Evolutionary conservation across 2,888 invertebrate species (phyloP).

Genomic region (Drosophila neotestacea): DNA sequence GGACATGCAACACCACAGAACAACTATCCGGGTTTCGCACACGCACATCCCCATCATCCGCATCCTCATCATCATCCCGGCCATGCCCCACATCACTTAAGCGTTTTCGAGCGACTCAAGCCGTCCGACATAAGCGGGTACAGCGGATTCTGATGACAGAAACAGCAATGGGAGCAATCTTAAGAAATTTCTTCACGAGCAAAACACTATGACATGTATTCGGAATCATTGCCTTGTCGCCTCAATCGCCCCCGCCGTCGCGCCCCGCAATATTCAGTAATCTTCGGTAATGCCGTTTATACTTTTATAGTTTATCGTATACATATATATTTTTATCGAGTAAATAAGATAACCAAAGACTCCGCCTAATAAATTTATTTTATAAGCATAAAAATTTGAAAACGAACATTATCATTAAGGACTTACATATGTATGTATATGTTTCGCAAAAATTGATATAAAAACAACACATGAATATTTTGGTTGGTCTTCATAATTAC

Average conservation of each 20-base stretch:
- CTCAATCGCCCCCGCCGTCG: slow-evolving; percentile 2
- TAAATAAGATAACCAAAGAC: slow-evolving; percentile 75
- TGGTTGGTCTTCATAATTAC: not conserved
- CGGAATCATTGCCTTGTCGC: too few relatives aligned
- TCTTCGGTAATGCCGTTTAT: slow-evolving; percentile 62
- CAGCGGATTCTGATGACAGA: slow-evolving; percentile 85
- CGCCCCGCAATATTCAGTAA: slow-evolving; percentile 57
- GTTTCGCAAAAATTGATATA: not conserved
- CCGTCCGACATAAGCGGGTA: slow-evolving; percentile 86
- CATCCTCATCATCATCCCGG: slow-evolving; percentile 69
- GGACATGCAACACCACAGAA: slow-evolving; percentile 68
- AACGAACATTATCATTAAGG: slow-evolving; percentile 23
- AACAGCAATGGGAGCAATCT: not conserved
- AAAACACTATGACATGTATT: too few relatives aligned
- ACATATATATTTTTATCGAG: slow-evolving; percentile 38
- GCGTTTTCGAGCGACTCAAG: slow-evolving; percentile 86
- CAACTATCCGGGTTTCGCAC: slow-evolving; percentile 61
- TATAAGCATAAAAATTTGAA: slow-evolving; percentile 39
- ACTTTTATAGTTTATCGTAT: slow-evolving; percentile 33
- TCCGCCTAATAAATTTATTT: slow-evolving; percentile 65
- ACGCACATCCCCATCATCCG: slow-evolving; percentile 52
- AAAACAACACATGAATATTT: not conserved
- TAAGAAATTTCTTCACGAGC: too few relatives aligned
- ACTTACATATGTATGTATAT: slow-evolving; percentile 9
- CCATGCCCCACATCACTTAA: slow-evolving; percentile 83